Conservation (phyloP, 2,888 invertebrate species). For the Salticus scenicus region DNA sequence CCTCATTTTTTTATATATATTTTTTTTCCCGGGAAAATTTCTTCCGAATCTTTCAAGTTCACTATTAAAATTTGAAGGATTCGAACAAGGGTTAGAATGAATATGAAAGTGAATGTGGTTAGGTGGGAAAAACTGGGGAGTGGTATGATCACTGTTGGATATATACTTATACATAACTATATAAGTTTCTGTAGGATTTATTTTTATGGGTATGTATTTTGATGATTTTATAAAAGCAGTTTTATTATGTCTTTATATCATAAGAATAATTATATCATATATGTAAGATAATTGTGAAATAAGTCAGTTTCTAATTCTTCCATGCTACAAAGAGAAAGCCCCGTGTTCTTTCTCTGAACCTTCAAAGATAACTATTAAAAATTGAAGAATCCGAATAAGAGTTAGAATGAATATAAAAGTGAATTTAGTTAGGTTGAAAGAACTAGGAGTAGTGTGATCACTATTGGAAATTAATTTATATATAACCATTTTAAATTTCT, state of each 20-base stretch:
- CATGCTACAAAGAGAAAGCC: too few relatives aligned
- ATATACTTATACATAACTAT: neutral
- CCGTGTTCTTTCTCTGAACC: conserved; percentile 19
- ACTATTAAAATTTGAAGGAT: conserved; percentile 47
- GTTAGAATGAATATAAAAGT: conserved; percentile 54
- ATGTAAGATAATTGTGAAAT: too few relatives aligned
- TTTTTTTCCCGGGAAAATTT: neutral
- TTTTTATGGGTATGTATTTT: neutral
- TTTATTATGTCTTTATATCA: neutral
- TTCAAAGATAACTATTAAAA: conserved; percentile 64
- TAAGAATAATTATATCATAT: too few relatives aligned
- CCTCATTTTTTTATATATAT: conserved; percentile 1
- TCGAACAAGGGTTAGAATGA: conserved; percentile 33
- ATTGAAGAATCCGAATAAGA: conserved; percentile 23
- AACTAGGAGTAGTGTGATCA: conserved; percentile 36
- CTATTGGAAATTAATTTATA: conserved; percentile 7
- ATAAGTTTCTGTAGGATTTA: neutral
- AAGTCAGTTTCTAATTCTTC: too few relatives aligned
- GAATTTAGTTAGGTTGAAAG: conserved; percentile 52
- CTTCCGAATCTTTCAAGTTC: conserved; percentile 56
- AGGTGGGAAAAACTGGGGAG: conserved; percentile 49
- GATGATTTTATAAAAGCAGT: neutral
- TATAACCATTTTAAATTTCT: neutral
- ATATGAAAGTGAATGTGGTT: conserved; percentile 62
- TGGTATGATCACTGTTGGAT: conserved; percentile 20